These are phyloP conservation scores for Saxicola maurus DNA, from an alignment of 2,797 vertebrate species.

Conservation along the genomic window DNA sequence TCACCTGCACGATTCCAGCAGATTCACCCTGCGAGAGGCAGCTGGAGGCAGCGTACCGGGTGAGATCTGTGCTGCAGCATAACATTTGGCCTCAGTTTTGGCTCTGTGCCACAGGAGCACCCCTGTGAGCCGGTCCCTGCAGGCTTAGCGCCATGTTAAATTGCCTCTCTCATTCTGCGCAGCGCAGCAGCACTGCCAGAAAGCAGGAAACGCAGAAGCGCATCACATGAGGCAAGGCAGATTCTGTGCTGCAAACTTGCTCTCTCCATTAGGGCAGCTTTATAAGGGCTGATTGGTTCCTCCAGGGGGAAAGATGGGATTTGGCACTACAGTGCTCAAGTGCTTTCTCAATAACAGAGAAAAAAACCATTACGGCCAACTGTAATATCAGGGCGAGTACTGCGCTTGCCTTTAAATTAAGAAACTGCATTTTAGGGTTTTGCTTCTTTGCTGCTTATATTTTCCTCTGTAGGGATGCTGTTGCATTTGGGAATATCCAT, in stretches of 20 bases:
- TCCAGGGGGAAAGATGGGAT: background rate
- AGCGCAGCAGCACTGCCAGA: background rate
- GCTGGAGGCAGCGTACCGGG: background rate
- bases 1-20: background rate
- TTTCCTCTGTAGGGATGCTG: background rate
- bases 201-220: background rate
- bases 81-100: conserved; percentile 15
- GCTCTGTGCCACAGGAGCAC: background rate
- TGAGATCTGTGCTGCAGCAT: background rate
- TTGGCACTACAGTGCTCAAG: background rate
- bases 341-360: background rate
- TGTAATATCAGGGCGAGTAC: background rate
- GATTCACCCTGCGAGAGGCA: background rate
- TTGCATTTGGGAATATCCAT: background rate
- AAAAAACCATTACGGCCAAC: background rate
- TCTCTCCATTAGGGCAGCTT: background rate
- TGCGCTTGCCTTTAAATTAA: background rate
- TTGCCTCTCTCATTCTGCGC: background rate
- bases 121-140: background rate
- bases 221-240: background rate
- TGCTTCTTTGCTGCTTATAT: background rate
- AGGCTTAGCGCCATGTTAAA: conserved; percentile 26
- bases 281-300: background rate
- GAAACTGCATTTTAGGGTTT: background rate
- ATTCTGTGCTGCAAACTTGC: background rate